Evolutionary conservation across 2,113 vertebrate genomes (phyloP).

Genomic region (Cryptotis parvus): DNA sequence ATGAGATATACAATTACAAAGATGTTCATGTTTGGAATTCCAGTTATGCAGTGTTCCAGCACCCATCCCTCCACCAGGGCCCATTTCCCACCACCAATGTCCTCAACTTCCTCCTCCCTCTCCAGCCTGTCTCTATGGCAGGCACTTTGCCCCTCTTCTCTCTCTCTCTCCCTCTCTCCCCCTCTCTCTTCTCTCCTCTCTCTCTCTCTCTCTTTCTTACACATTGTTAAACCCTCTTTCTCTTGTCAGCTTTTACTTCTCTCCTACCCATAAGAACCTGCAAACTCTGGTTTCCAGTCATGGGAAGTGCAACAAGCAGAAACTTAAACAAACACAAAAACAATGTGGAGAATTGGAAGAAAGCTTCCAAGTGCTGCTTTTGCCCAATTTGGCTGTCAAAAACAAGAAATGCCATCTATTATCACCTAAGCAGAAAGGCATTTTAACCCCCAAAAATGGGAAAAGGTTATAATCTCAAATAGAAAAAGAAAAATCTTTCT

Average conservation of each 20-base stretch:
- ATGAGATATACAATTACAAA: too few relatives aligned
- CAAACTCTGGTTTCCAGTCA: not conserved
- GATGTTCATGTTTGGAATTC: too few relatives aligned
- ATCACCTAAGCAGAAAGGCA: conserved; percentile 43
- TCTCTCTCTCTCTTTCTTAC: too few relatives aligned
- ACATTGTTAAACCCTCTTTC: too few relatives aligned
- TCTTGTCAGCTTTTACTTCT: not conserved
- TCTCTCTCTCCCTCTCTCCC: too few relatives aligned
- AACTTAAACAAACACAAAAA: conserved; percentile 33
- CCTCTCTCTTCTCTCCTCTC: too few relatives aligned
- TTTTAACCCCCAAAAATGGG: conserved; percentile 8
- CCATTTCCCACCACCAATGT: too few relatives aligned
- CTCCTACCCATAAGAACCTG: not conserved
- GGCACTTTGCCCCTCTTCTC: too few relatives aligned
- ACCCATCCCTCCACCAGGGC: too few relatives aligned
- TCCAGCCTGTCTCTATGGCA: too few relatives aligned
- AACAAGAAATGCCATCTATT: conserved; percentile 44
- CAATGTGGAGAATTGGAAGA: conserved; percentile 31
- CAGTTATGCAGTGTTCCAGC: too few relatives aligned
- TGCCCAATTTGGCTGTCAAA: not conserved
- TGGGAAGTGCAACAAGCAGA: not conserved
- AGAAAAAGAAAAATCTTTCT: conserved; percentile 20
- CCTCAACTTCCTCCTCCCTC: too few relatives aligned
- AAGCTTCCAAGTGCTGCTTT: not conserved
- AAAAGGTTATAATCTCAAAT: conserved; percentile 9